These are phyloP conservation scores for Drosophila sp. DNA, from an alignment of 1,140 invertebrate species.

Conservation along the genomic window DNA sequence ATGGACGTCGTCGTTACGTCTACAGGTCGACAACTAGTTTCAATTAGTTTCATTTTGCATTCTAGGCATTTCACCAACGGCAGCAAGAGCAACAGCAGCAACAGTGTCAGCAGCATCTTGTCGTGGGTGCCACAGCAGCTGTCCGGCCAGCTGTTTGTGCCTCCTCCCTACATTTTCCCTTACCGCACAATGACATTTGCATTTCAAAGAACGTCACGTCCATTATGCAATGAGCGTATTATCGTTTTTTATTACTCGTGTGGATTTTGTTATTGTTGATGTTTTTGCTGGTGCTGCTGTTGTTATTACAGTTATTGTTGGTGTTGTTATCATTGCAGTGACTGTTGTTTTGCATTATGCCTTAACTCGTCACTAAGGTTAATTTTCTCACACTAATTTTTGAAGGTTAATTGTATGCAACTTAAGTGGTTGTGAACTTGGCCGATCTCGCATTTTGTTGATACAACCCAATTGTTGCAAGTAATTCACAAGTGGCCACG, in stretches of 20 bases:
- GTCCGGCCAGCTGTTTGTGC: constrained; percentile 57
- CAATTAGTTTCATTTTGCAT: constrained; percentile 71
- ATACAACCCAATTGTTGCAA: constrained; percentile 27
- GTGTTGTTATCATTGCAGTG: constrained; percentile 32
- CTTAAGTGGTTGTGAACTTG: constrained; percentile 31
- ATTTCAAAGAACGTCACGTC: constrained; percentile 52
- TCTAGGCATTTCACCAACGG: constrained; percentile 56
- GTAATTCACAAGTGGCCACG: constrained; percentile 38
- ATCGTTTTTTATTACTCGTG: constrained; percentile 54
- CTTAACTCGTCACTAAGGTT: constrained; percentile 75
- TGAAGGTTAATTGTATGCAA: constrained; percentile 72
- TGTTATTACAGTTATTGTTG: constrained; percentile 42
- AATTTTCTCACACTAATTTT: constrained; percentile 77
- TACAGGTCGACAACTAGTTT: constrained; percentile 50
- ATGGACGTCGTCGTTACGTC: constrained; percentile 51
- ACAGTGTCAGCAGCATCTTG: constrained; percentile 28
- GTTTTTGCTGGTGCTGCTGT: constrained; percentile 8
- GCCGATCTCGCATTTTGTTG: constrained; percentile 2
- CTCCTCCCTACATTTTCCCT: constrained; percentile 17
- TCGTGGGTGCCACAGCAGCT: constrained; percentile 39
- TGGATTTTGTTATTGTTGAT: constrained; percentile 25
- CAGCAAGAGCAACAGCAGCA: constrained; percentile 9
- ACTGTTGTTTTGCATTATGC: constrained; percentile 45
- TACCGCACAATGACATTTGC: constrained; percentile 57
- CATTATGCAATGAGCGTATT: constrained; percentile 77